Evolutionary conservation across 2,797 vertebrate genomes (phyloP).

Genomic region (Anisognathus igniventris): DNA sequence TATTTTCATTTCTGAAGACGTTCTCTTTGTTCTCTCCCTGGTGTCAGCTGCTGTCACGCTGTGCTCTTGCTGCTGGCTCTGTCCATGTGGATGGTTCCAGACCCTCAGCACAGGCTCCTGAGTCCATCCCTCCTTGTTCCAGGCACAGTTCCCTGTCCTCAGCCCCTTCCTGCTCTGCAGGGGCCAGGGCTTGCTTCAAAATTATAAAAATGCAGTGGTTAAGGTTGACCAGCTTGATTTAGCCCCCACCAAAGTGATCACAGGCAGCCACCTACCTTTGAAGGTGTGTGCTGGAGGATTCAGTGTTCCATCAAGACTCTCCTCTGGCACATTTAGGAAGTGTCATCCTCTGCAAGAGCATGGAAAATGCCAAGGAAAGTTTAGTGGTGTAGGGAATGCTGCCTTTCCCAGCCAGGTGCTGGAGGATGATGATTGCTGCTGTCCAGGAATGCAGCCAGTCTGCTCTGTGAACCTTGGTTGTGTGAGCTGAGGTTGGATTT

Average conservation of each 20-base stretch:
- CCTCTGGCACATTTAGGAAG: rapidly evolving
- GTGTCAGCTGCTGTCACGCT: rapidly evolving
- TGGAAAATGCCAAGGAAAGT: background rate
- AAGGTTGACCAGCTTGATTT: rapidly evolving
- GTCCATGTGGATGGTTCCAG: background rate
- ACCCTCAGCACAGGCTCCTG: rapidly evolving
- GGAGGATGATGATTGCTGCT: background rate
- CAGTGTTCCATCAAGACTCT: rapidly evolving
- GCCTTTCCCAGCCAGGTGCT: background rate
- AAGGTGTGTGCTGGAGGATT: background rate
- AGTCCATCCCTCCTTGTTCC: rapidly evolving
- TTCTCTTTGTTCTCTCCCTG: background rate
- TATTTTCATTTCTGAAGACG: background rate
- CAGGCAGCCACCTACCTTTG: rapidly evolving
- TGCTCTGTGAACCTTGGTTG: rapidly evolving
- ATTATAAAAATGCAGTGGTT: background rate
- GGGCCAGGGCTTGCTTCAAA: rapidly evolving
- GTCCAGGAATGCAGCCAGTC: background rate
- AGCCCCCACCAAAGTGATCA: rapidly evolving
- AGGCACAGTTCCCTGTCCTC: rapidly evolving
- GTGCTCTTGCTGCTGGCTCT: background rate
- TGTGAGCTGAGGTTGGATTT: no score
- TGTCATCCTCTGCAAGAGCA: rapidly evolving
- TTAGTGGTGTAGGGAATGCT: background rate
- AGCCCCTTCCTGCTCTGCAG: background rate